These are phyloP conservation scores for Brachionus calyciflorus DNA, from an alignment of 1,140 invertebrate species.

Conservation along the genomic window DNA sequence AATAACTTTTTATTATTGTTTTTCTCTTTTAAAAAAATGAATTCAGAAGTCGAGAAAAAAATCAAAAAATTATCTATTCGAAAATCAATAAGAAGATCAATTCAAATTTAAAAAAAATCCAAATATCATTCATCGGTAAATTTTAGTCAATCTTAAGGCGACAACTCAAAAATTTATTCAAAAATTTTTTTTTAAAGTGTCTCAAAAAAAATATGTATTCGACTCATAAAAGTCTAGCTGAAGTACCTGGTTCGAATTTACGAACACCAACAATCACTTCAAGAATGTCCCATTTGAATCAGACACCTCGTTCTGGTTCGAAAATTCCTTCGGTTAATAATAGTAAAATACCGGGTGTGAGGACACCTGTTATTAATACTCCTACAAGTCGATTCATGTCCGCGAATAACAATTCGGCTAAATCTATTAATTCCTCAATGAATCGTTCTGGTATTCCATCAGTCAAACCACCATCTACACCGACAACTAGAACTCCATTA, in stretches of 20 bases:
- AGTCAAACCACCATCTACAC: no score
- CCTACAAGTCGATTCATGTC: background rate
- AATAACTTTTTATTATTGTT: background rate
- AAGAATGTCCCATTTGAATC: background rate
- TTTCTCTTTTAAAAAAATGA: background rate
- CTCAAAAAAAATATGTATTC: background rate
- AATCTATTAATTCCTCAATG: no score
- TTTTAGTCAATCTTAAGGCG: no score
- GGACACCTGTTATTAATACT: background rate
- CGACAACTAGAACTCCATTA: no score
- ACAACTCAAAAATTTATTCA: no score
- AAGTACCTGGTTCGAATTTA: background rate
- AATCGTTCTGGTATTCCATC: no score
- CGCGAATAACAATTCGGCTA: background rate
- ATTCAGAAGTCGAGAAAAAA: background rate
- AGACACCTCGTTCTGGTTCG: background rate
- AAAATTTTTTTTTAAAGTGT: background rate
- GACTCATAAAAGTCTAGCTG: background rate
- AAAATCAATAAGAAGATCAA: background rate
- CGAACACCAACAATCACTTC: background rate
- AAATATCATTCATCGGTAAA: background rate
- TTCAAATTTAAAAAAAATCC: background rate
- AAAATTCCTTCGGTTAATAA: background rate
- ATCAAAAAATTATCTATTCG: background rate
- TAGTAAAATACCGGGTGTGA: background rate